A percentile compares a stretch with the other conserved stretches of the same genome.
phyloP scores from a whole-genome alignment of 2,113 vertebrate genomes.

The Danionella cerebrum region DNA sequence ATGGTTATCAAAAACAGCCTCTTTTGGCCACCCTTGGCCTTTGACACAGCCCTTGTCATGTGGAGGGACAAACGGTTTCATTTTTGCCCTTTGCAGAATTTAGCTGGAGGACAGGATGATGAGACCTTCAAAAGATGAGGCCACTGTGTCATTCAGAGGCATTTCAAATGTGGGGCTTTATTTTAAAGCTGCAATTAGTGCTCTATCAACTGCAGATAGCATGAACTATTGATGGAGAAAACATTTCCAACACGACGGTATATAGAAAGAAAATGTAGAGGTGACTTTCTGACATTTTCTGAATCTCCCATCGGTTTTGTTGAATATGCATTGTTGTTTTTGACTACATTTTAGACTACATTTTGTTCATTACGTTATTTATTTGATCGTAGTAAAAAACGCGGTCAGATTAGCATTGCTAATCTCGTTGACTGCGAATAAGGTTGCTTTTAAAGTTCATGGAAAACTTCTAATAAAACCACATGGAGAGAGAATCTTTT shows the following conservation, averaged over 20 bases:
- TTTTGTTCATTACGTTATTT: too few species aligned
- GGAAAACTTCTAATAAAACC: neutral
- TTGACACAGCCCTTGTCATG: constrained; percentile 63
- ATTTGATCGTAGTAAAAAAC: too few species aligned
- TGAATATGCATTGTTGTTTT: too few species aligned
- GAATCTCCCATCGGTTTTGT: constrained; percentile 19
- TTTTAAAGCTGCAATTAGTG: constrained; percentile 40
- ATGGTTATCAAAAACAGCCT: constrained; percentile 75
- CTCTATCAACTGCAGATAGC: constrained; percentile 34
- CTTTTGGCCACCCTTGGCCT: constrained; percentile 66
- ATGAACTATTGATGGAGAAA: constrained; percentile 17
- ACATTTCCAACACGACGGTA: too few species aligned
- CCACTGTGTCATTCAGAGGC: constrained; percentile 55
- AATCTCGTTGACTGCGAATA: neutral
- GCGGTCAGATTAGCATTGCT: neutral
- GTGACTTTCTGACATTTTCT: too few species aligned
- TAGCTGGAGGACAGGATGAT: constrained; percentile 51
- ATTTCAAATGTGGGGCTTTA: constrained; percentile 43
- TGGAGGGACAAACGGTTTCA: constrained; percentile 72
- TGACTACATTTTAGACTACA: neutral
- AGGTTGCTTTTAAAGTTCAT: neutral
- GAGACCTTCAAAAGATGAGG: constrained; percentile 54
- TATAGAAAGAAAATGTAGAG: too few species aligned
- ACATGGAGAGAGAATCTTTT: constrained; percentile 14
- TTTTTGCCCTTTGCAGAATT: constrained; percentile 66